Conservation (phyloP, 2,888 invertebrate genomes). For the Octonoba sinensis region DNA sequence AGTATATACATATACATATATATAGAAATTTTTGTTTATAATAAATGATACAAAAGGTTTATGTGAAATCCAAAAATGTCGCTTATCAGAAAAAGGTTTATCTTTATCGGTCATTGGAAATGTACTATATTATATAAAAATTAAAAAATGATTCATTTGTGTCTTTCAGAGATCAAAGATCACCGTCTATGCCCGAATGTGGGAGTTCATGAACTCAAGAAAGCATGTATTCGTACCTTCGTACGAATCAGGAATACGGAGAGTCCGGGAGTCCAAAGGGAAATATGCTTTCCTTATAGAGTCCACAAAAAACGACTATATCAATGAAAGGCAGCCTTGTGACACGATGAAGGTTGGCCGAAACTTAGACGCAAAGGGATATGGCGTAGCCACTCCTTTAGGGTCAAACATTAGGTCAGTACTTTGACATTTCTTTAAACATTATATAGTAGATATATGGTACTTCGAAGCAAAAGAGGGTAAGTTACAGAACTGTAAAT, state of each 20-base stretch:
- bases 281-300: constrained; percentile 73
- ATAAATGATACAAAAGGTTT: too few relatives aligned
- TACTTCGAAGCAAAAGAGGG: too few relatives aligned
- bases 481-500: too few relatives aligned
- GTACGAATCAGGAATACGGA: constrained; percentile 71
- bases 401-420: constrained; percentile 65
- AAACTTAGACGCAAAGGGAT: constrained; percentile 88
- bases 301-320: constrained; percentile 68
- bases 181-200: constrained; percentile 74
- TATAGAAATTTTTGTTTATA: too few relatives aligned
- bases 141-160: not conserved
- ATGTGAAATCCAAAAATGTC: too few relatives aligned
- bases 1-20: too few relatives aligned
- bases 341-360: constrained; percentile 94
- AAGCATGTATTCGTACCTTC: constrained; percentile 72
- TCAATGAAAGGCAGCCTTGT: constrained; percentile 89
- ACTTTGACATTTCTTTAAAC: too few relatives aligned
- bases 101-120: too few relatives aligned
- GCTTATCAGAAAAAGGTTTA: too few relatives aligned
- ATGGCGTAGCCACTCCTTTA: constrained; percentile 71
- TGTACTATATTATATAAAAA: not conserved
- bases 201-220: constrained; percentile 73
- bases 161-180: constrained; percentile 72
- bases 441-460: too few relatives aligned
- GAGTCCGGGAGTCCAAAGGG: constrained; percentile 71